Conservation (phyloP, 2,888 invertebrate species). For the Punctoribates punctum region DNA sequence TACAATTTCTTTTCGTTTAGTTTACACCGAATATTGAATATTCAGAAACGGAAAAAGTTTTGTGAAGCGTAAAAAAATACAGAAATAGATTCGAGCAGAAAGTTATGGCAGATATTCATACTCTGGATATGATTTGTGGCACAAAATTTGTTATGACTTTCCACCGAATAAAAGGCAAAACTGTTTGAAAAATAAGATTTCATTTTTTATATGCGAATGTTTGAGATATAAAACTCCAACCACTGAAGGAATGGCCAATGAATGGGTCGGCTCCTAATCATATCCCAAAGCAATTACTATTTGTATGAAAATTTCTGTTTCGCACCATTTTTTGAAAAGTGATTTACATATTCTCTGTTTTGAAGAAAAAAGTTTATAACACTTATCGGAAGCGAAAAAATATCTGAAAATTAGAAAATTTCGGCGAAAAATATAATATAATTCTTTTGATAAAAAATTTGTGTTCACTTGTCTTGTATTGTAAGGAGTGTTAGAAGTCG, state of each 20-base stretch:
- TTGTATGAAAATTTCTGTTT: too few relatives aligned
- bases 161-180: background rate
- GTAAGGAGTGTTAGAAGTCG: background rate
- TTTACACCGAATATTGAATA: too few relatives aligned
- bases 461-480: too few relatives aligned
- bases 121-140: constrained; percentile 1
- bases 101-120: background rate
- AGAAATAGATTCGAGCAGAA: background rate
- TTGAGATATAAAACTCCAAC: too few relatives aligned
- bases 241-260: too few relatives aligned
- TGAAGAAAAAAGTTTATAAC: background rate
- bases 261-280: too few relatives aligned
- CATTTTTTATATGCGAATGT: background rate
- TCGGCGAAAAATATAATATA: background rate
- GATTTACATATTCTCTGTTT: background rate
- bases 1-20: too few relatives aligned
- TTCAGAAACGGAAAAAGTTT: background rate
- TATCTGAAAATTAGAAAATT: background rate
- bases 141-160: background rate
- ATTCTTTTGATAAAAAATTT: background rate
- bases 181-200: background rate
- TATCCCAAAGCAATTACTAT: too few relatives aligned
- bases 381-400: too few relatives aligned
- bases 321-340: too few relatives aligned
- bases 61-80: constrained; percentile 9